These are phyloP conservation scores for Coilia nasus DNA, from an alignment of 2,797 vertebrate species.

Conservation along the genomic window DNA sequence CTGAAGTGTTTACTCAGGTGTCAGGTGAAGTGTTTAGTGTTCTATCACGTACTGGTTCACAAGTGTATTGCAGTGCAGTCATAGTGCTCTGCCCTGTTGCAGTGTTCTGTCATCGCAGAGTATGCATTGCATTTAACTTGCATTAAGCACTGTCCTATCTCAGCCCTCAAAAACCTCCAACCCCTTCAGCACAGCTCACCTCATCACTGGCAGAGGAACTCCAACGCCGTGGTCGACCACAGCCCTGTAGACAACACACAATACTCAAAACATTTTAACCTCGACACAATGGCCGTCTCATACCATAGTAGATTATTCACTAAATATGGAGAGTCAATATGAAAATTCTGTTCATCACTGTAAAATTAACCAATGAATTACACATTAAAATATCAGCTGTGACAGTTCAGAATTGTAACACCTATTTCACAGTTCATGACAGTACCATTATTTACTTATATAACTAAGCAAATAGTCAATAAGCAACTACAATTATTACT, in stretches of 20 bases:
- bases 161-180: background rate
- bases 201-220: conserved; percentile 1
- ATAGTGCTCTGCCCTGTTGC: no score
- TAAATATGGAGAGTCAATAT: background rate
- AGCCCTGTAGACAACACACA: background rate
- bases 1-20: background rate
- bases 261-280: background rate
- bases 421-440: background rate
- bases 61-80: no score
- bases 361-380: background rate
- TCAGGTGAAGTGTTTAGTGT: background rate
- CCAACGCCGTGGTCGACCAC: background rate
- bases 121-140: background rate
- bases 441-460: background rate
- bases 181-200: background rate
- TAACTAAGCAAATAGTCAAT: conserved; percentile 5
- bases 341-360: background rate
- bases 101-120: no score
- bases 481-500: conserved; percentile 6
- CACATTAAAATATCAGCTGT: background rate
- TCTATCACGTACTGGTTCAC: no score
- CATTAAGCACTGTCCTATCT: background rate
- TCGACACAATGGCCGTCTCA: background rate
- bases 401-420: background rate
- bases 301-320: background rate